Conservation (phyloP, 2,797 vertebrate species). For the Centropyge bicolor region DNA sequence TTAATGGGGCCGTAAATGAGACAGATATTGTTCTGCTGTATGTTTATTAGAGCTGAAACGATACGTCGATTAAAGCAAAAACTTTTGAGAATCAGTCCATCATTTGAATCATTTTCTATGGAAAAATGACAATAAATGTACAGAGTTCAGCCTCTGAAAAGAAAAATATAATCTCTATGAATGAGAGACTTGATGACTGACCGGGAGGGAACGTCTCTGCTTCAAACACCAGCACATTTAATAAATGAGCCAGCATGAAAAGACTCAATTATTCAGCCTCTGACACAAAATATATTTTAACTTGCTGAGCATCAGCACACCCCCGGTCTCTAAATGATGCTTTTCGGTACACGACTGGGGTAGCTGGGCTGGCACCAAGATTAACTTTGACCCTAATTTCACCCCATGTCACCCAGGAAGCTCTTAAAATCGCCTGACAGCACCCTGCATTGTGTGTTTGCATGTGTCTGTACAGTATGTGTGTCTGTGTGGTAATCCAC, state of each 20-base stretch:
- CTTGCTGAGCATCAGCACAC: slow-evolving; percentile 33
- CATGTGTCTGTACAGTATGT: slow-evolving; percentile 39
- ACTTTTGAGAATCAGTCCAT: background rate
- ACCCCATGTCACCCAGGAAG: slow-evolving; percentile 60
- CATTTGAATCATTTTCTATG: background rate
- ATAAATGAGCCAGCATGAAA: slow-evolving; percentile 32
- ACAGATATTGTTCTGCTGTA: background rate
- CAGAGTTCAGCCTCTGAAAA: background rate
- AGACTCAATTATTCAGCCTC: slow-evolving; percentile 33
- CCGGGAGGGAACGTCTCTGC: slow-evolving; percentile 3
- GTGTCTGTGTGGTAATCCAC: slow-evolving; percentile 86
- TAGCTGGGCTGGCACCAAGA: slow-evolving; percentile 36
- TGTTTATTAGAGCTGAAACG: background rate
- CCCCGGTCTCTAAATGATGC: slow-evolving; percentile 25
- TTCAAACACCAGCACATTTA: background rate
- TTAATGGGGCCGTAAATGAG: background rate
- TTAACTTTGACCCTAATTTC: slow-evolving; percentile 70
- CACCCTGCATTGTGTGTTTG: slow-evolving; percentile 52
- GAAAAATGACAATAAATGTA: background rate
- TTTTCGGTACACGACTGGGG: slow-evolving; percentile 12
- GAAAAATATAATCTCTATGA: background rate
- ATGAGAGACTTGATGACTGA: background rate
- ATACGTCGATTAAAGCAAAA: background rate
- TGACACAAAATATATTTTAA: slow-evolving; percentile 34
- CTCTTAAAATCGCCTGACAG: slow-evolving; percentile 67